phyloP scores from a whole-genome alignment of 2,888 invertebrate species.

The Sinopyrophorus schimmeli region DNA sequence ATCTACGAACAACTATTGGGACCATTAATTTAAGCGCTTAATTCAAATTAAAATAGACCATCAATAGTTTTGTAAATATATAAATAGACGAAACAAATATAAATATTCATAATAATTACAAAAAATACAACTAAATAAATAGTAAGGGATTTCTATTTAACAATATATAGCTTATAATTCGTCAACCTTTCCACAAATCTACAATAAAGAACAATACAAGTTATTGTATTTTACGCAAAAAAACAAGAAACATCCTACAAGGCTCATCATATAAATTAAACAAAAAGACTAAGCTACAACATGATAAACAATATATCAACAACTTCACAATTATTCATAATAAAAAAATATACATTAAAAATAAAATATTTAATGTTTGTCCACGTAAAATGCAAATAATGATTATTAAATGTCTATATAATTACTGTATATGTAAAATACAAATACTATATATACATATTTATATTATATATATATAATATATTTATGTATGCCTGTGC shows the following conservation, averaged over 20 bases:
- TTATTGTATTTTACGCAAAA: constrained; percentile 54
- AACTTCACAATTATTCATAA: constrained; percentile 51
- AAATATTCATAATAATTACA: too few species aligned
- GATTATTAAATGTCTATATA: constrained; percentile 42
- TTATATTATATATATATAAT: constrained; percentile 23
- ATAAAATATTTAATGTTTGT: constrained; percentile 48
- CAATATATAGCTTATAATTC: constrained; percentile 60
- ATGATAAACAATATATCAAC: constrained; percentile 54
- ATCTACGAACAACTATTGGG: too few species aligned
- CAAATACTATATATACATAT: constrained; percentile 37
- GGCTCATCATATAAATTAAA: constrained; percentile 51
- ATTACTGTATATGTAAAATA: constrained; percentile 40
- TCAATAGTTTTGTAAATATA: too few species aligned
- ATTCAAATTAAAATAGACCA: too few species aligned
- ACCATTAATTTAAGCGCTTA: too few species aligned
- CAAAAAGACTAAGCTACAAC: constrained; percentile 54
- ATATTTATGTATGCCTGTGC: constrained; percentile 10
- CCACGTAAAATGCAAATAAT: constrained; percentile 54
- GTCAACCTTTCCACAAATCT: constrained; percentile 60
- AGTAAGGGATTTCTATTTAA: constrained; percentile 60
- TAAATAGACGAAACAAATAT: too few species aligned
- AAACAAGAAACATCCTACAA: constrained; percentile 53
- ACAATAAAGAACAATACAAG: constrained; percentile 59
- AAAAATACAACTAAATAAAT: constrained; percentile 42
- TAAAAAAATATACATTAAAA: constrained; percentile 50